phyloP scores from a whole-genome alignment of 2,113 vertebrate species.

The Petrocephalus zakoni region DNA sequence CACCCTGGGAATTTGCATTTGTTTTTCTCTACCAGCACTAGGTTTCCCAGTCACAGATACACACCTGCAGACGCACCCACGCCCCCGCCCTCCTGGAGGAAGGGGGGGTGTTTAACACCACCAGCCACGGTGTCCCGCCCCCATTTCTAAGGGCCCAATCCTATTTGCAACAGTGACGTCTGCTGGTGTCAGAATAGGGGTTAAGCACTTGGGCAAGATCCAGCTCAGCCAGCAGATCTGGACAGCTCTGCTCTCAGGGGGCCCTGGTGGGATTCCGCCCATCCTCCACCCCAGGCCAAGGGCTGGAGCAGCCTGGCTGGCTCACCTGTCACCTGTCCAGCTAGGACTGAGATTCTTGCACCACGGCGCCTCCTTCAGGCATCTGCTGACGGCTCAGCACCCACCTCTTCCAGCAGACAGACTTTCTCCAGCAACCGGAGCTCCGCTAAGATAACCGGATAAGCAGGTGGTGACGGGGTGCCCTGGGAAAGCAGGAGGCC shows the following conservation, averaged over 20 bases:
- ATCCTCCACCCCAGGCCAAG: background rate
- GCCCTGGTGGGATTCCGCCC: background rate
- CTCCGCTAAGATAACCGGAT: background rate
- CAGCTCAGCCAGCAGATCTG: background rate
- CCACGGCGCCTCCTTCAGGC: background rate
- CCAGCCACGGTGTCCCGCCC: background rate
- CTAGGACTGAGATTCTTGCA: background rate
- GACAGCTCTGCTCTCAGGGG: background rate
- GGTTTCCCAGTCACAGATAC: background rate
- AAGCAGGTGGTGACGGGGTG: background rate
- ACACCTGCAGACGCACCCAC: background rate
- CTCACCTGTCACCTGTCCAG: background rate
- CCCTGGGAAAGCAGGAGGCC: background rate
- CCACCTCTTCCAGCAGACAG: background rate
- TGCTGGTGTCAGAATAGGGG: conserved; percentile 45
- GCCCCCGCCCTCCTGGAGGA: background rate
- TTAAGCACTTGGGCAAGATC: background rate
- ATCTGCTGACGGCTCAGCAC: background rate
- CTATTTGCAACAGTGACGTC: conserved; percentile 54
- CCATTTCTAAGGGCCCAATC: conserved; percentile 56
- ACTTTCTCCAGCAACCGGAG: background rate
- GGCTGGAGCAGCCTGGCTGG: background rate
- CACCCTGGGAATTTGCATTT: background rate
- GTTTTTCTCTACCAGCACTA: background rate
- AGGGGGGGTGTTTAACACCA: background rate